phyloP scores from a whole-genome alignment of 1,140 invertebrate species.

The Micrasema minimum region DNA sequence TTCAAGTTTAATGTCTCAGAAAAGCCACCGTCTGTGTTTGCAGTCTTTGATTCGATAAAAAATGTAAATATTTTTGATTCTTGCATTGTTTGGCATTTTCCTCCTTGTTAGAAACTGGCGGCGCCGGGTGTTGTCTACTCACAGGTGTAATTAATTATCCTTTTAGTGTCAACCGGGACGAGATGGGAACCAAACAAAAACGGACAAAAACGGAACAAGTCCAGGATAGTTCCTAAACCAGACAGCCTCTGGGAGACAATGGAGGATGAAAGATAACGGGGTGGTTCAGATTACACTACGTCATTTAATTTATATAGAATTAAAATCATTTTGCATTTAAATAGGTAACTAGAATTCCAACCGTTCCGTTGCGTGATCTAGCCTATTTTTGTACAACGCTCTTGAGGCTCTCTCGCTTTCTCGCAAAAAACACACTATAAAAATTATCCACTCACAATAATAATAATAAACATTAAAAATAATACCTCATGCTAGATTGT shows the following conservation, averaged over 20 bases:
- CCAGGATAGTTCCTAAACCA: constrained; percentile 15
- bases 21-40: no score
- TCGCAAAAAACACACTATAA: background rate
- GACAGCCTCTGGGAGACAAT: constrained; percentile 37
- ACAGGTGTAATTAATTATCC: constrained; percentile 44
- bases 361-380: background rate
- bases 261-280: constrained; percentile 19
- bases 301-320: background rate
- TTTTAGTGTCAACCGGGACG: constrained; percentile 40
- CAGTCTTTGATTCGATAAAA: no score
- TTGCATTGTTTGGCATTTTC: no score
- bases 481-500: background rate
- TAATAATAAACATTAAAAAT: background rate
- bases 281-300: constrained; percentile 10
- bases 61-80: no score
- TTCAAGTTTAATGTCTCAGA: no score
- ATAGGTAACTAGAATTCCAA: background rate
- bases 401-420: background rate
- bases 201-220: constrained; percentile 30
- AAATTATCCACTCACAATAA: background rate
- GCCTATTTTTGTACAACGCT: no score
- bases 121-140: constrained; percentile 27
- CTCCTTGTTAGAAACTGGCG: no score
- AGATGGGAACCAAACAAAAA: constrained; percentile 28
- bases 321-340: background rate